Evolutionary conservation across 2,888 invertebrate species (phyloP), one percentile per base, ranked within the genome.

Genomic region (Candidula unifasciata): DNA sequence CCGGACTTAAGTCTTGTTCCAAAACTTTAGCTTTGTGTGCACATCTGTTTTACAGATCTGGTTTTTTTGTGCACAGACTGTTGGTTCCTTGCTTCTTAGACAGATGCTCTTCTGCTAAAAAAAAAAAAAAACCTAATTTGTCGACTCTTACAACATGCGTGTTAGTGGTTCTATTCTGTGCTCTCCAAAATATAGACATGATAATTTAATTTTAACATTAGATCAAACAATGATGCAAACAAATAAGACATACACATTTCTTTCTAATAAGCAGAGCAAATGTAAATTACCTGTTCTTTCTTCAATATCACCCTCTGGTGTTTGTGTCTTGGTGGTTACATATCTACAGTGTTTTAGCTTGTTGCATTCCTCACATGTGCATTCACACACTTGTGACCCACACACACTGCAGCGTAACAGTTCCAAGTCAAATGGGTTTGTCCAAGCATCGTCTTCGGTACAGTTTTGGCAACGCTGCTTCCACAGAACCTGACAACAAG

Each of bases 391-490:
- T 16, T 5, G 0, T 0, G 69, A 30, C 35, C 57, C 33, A n/a
- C 80, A 80, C 21, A 27, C 6, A 24, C 57, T 69, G 71, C 80
- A 80, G 24, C 24, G 18, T 2, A 80, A 16, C 5, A 80, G 69
- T 21, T 80, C 80, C 2, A 80, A n/a, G 18, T 21, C 0, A 8
- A 21, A 71, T 21, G 80, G 80, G 8, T 30, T 30, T 0, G 57
- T 35, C 80, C 80, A 80, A 3, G 80, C 80, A 69, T 71, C 80
- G 1, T 69, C 27, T 10, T 10, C 16, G 10, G 44, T 52, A 30
- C 80, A 80, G 10, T 52, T 30, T 27, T n/a, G 69, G 27, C 80
- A 80, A 24, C 80, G 54, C 21, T 80, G 80, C 54, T 37, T 69
- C 57, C 35, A 80, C 3, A 54, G 16, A n/a, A 80, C 80, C 80